Base-by-base conservation (phyloP, 2,113 vertebrate species). In the Puffinus mauretanicus region DNA sequence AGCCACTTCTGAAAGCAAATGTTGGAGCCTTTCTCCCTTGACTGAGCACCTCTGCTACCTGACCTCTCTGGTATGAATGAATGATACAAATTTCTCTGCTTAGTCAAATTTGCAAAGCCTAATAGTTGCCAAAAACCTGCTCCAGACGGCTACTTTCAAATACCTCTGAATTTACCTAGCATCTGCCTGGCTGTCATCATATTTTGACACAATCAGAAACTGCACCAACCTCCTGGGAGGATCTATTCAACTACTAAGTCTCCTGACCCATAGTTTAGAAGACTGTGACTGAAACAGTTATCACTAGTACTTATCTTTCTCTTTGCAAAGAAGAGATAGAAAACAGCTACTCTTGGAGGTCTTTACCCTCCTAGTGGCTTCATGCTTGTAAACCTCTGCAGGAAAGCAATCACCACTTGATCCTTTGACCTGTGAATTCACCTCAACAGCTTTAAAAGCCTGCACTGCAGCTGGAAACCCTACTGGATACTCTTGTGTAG, bases 381-480 rank as follows among this genome's bases (percentile, higher is more conserved):
- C 67, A 29, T 16, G 64, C 19, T 77, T 40, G 21, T 36, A 9
- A 18, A 65, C 3, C 1, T 55, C 57, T 30, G 58, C 49, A 80
- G 71, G 22, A 80, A 73, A 62, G 76, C 76, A 69, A 86, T 65
- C 47, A 46, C 62, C 75, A 83, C 71, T 90, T 86, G 76, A 82
- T 80, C 88, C 86, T 80, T 46, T 73, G 49, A 93, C 79, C 93
- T 83, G 4, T 69, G 58, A 90, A 86, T 86, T 93, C 88, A 73
- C 86, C 84, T 86, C 44, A 44, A 26, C 15, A 47, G 76, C 88
- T 88, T 82, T 92, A 92, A 94, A 94, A 94, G 82, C 32, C 57
- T 38, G 47, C 36, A 12, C 73, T 71, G 65, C 47, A 67, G 61
- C 78, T 67, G 73, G 42, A 58, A 96, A 47, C 29, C 1, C 78